These are phyloP conservation scores for Volucella inanis DNA, from an alignment of 2,888 invertebrate genomes.

Conservation along the genomic window DNA sequence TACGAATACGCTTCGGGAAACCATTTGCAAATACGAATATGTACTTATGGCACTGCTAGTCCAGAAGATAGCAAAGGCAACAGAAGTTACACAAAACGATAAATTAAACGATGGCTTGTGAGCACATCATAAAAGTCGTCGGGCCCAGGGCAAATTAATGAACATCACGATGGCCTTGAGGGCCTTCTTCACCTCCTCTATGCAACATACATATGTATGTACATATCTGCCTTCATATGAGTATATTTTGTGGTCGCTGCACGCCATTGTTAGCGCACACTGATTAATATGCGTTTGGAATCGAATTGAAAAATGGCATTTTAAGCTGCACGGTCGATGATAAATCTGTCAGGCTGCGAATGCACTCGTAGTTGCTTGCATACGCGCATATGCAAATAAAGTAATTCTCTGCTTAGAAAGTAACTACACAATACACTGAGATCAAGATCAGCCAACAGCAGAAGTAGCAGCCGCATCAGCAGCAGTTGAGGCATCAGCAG, in stretches of 20 bases:
- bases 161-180: slow-evolving; percentile 73
- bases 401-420: slow-evolving; percentile 58
- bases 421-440: slow-evolving; percentile 43
- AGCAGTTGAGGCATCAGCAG: slow-evolving; percentile 23
- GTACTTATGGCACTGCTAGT: slow-evolving; percentile 13
- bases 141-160: slow-evolving; percentile 69
- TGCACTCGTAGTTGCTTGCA: slow-evolving; percentile 19
- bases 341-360: slow-evolving; percentile 64
- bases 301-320: slow-evolving; percentile 73
- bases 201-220: background rate
- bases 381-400: slow-evolving; percentile 67
- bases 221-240: too few relatives aligned
- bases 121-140: slow-evolving; percentile 68
- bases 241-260: slow-evolving; percentile 29
- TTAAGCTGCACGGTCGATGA: slow-evolving; percentile 67
- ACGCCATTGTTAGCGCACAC: slow-evolving; percentile 55
- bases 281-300: slow-evolving; percentile 70
- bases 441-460: slow-evolving; percentile 57
- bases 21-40: slow-evolving; percentile 42
- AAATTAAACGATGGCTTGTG: slow-evolving; percentile 64
- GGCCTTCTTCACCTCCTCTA: slow-evolving; percentile 34
- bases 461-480: slow-evolving; percentile 23
- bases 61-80: slow-evolving; percentile 46
- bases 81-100: slow-evolving; percentile 45
- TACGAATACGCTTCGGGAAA: slow-evolving; percentile 58